Percentiles rank a stretch among this genome's conserved stretches.
phyloP scores from a whole-genome alignment of 2,888 invertebrate genomes.

The Melangyna quadrimaculata region DNA sequence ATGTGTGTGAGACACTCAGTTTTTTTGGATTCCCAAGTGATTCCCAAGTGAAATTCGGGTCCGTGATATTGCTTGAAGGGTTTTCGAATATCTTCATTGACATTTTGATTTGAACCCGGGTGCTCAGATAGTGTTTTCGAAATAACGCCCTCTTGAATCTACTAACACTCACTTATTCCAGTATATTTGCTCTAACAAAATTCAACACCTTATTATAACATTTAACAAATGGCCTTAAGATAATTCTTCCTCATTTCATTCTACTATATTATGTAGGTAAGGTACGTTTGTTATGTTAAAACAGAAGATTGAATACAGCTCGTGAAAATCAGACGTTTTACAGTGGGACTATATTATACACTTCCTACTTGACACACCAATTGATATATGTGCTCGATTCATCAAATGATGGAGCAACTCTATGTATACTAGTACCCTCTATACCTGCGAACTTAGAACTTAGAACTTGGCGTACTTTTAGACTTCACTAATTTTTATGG shows the following conservation, averaged over 20 bases:
- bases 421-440: not conserved
- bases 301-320: not conserved
- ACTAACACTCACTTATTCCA: too few species aligned
- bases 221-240: not conserved
- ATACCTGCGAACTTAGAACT: not conserved
- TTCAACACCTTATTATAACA: not conserved
- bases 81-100: not conserved
- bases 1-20: too few species aligned
- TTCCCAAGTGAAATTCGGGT: too few species aligned
- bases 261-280: not conserved
- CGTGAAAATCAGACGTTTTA: not conserved
- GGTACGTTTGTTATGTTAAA: not conserved
- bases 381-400: not conserved
- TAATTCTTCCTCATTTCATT: not conserved
- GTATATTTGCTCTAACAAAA: not conserved
- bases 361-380: not conserved
- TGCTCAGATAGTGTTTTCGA: not conserved
- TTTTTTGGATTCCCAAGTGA: too few species aligned
- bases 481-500: too few species aligned
- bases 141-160: not conserved
- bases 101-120: not conserved
- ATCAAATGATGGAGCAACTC: not conserved
- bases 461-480: too few species aligned
- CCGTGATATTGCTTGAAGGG: too few species aligned
- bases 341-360: not conserved